phyloP scores from a whole-genome alignment of 2,113 vertebrate genomes.

The Bos javanicus region DNA sequence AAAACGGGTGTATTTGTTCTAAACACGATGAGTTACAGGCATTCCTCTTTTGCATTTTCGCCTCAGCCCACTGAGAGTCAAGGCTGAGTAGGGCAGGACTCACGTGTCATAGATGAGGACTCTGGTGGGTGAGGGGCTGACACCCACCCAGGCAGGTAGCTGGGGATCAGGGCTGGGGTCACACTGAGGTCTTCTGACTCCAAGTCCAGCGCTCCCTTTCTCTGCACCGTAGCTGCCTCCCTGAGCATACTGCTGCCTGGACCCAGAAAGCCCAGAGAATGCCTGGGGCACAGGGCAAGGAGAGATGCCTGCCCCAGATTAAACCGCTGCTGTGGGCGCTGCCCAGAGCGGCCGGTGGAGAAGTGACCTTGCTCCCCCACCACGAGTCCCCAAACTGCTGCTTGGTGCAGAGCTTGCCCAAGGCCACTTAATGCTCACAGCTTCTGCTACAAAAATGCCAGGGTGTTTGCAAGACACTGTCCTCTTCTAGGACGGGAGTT shows the following conservation, averaged over 20 bases:
- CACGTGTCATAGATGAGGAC: background rate
- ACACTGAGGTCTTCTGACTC: conserved; percentile 52
- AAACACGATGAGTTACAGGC: background rate
- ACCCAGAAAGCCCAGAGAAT: background rate
- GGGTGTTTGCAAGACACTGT: background rate
- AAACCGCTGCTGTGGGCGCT: background rate
- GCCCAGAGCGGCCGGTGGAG: background rate
- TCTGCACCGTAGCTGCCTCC: background rate
- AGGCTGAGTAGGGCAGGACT: background rate
- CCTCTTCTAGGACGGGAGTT: background rate
- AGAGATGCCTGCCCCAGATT: background rate
- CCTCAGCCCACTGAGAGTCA: background rate
- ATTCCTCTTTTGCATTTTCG: background rate
- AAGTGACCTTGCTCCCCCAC: background rate
- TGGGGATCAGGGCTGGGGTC: background rate
- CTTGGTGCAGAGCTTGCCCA: background rate
- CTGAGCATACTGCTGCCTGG: background rate
- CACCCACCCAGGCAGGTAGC: background rate
- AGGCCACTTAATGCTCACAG: background rate
- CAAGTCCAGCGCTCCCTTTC: conserved; percentile 43
- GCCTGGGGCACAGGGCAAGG: background rate
- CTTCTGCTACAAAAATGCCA: background rate
- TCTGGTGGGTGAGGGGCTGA: background rate
- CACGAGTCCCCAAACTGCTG: background rate
- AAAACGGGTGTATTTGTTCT: background rate